phyloP scores from a whole-genome alignment of 2,888 invertebrate species.

The Eugnorisma glareosa region DNA sequence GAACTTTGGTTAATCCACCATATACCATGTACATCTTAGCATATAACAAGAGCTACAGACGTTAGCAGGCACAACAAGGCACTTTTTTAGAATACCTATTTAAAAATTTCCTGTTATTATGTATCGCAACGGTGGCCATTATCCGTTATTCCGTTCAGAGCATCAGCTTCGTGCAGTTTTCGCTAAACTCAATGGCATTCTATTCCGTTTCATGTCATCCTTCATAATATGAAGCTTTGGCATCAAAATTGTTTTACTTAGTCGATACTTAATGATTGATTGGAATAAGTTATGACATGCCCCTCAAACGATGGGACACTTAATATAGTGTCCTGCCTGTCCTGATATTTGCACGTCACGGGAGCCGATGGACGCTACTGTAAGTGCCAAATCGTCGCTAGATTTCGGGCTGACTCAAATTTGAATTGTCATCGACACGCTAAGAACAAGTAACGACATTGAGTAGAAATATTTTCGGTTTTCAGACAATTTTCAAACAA shows the following conservation, averaged over 20 bases:
- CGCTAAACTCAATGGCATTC: conserved; percentile 1
- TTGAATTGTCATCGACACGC: neutral
- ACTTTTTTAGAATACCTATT: conserved; percentile 28
- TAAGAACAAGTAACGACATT: too few relatives aligned
- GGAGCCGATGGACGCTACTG: neutral
- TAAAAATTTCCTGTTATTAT: conserved; percentile 39
- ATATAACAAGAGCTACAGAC: neutral
- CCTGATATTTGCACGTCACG: neutral
- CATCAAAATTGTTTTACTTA: neutral
- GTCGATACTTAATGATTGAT: conserved; percentile 1
- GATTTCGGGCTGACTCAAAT: too few relatives aligned
- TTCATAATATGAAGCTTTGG: neutral
- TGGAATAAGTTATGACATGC: neutral
- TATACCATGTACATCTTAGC: neutral
- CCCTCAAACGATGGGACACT: neutral
- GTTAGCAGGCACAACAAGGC: conserved; percentile 34
- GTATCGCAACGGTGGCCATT: conserved; percentile 50
- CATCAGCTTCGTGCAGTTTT: conserved; percentile 23
- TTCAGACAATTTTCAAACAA: neutral
- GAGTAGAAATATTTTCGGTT: neutral
- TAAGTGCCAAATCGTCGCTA: neutral
- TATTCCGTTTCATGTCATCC: neutral
- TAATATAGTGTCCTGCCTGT: neutral
- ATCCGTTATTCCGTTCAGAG: conserved; percentile 27
- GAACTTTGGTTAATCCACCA: neutral